These are phyloP conservation scores for Chelidonichthys spinosus DNA, from an alignment of 2,797 vertebrate genomes.

Conservation along the genomic window DNA sequence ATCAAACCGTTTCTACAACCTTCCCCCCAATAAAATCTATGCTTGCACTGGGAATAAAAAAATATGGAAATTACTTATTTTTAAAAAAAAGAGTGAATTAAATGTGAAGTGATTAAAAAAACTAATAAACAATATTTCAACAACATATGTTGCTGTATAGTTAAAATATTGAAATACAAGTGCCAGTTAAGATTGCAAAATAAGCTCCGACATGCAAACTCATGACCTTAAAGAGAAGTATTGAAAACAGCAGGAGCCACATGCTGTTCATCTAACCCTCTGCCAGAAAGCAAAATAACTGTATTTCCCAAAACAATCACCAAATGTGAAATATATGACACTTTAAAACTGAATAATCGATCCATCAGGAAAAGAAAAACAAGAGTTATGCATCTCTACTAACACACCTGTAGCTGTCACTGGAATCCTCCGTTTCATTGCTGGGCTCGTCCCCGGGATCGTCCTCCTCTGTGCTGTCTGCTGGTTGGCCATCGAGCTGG, in stretches of 20 bases:
- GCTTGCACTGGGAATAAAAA: neutral
- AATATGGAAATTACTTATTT: neutral
- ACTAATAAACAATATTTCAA: neutral
- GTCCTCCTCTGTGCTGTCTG: slow-evolving; percentile 78
- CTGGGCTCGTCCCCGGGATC: slow-evolving; percentile 56
- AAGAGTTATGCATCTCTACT: neutral
- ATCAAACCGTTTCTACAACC: neutral
- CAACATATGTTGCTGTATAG: neutral
- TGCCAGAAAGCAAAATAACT: neutral
- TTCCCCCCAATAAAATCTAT: neutral
- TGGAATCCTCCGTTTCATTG: slow-evolving; percentile 73
- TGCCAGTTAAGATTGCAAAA: slow-evolving; percentile 45
- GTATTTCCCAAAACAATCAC: neutral
- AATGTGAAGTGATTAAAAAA: too few relatives aligned
- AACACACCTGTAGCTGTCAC: slow-evolving; percentile 82
- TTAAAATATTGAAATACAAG: slow-evolving; percentile 38
- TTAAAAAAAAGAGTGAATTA: too few relatives aligned
- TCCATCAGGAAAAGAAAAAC: neutral
- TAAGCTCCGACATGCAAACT: slow-evolving; percentile 42
- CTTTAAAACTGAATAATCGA: neutral
- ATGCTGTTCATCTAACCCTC: neutral
- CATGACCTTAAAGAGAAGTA: slow-evolving; percentile 39
- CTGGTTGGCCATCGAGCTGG: slow-evolving; percentile 64
- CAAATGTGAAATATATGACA: neutral
- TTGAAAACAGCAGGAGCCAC: slow-evolving; percentile 16